Percentiles rank a stretch among this genome's conserved stretches.
These are phyloP conservation scores for Anagrus nilaparvatae DNA, from an alignment of 1,140 invertebrate genomes.

Conservation along the genomic window DNA sequence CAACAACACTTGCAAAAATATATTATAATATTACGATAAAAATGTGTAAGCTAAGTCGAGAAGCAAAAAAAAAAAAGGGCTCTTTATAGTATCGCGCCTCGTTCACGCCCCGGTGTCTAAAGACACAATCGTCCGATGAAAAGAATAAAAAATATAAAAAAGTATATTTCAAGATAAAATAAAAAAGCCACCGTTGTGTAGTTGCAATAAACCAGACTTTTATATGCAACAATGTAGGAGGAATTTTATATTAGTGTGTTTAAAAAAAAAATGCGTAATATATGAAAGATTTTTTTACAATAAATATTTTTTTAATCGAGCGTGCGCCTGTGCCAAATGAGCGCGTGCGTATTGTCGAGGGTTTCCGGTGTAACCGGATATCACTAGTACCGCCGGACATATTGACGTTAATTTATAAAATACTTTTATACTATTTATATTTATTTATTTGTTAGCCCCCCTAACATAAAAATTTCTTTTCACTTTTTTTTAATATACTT, in stretches of 20 bases:
- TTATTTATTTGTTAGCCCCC: conserved; percentile 7
- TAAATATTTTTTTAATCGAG: conserved; percentile 25
- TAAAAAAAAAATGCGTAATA: too few relatives aligned
- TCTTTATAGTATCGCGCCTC: too few relatives aligned
- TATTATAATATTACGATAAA: background rate
- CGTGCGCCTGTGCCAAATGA: conserved; percentile 16
- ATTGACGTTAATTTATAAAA: conserved; percentile 41
- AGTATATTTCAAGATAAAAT: background rate
- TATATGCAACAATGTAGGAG: conserved; percentile 28
- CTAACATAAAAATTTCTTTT: background rate
- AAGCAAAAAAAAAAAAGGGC: background rate
- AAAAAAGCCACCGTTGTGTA: too few relatives aligned
- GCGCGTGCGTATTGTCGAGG: conserved; percentile 24
- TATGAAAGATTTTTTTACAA: too few relatives aligned
- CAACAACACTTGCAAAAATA: background rate
- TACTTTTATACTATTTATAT: conserved; percentile 27
- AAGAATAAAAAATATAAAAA: conserved; percentile 15
- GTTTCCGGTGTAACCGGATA: conserved; percentile 38
- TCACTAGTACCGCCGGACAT: conserved; percentile 23
- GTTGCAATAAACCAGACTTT: too few relatives aligned
- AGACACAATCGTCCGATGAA: conserved; percentile 10
- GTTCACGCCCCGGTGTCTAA: conserved; percentile 18
- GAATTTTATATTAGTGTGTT: conserved; percentile 20
- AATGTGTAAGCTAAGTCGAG: conserved; percentile 1
- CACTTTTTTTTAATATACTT: background rate